A percentile compares a stretch with the other conserved stretches of the same genome.
These are phyloP conservation scores for Leptinotarsa undecemlineata DNA, from an alignment of 1,140 invertebrate species.

Conservation along the genomic window DNA sequence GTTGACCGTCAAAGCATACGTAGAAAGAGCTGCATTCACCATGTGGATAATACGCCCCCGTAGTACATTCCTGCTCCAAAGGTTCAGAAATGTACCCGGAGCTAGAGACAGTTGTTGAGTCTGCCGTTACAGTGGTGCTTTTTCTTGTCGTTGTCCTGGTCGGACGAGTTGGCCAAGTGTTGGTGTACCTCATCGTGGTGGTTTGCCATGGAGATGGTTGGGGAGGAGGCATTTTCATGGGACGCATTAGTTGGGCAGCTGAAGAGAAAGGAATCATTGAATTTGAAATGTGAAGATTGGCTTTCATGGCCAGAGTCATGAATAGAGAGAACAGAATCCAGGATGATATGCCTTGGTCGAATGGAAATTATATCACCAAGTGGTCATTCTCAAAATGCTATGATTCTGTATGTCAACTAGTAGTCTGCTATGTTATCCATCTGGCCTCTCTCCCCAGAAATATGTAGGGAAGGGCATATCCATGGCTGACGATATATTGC, in stretches of 20 bases:
- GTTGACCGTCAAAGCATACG: slow-evolving; percentile 69
- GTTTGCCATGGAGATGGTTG: slow-evolving; percentile 32
- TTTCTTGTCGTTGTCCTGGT: slow-evolving; percentile 21
- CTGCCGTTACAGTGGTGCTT: slow-evolving; percentile 4
- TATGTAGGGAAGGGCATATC: too few relatives aligned
- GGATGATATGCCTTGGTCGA: too few relatives aligned
- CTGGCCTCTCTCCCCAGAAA: too few relatives aligned
- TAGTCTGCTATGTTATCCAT: too few relatives aligned
- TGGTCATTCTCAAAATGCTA: too few relatives aligned
- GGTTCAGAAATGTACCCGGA: background rate
- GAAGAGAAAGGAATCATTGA: too few relatives aligned
- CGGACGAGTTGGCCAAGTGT: slow-evolving; percentile 7
- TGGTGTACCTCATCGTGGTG: slow-evolving; percentile 22
- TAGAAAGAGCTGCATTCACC: slow-evolving; percentile 68
- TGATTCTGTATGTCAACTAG: too few relatives aligned
- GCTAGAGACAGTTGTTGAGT: background rate
- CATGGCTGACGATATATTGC: too few relatives aligned
- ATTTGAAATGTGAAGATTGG: too few relatives aligned
- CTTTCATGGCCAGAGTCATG: too few relatives aligned
- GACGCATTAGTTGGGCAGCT: background rate
- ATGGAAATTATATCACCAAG: too few relatives aligned
- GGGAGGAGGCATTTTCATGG: slow-evolving; percentile 31
- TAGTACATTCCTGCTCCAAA: slow-evolving; percentile 51
- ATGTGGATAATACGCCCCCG: slow-evolving; percentile 64
- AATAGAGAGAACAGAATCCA: too few relatives aligned